phyloP scores from a whole-genome alignment of 64 coral and sea anemone genomes.

The Montipora foliosa region DNA sequence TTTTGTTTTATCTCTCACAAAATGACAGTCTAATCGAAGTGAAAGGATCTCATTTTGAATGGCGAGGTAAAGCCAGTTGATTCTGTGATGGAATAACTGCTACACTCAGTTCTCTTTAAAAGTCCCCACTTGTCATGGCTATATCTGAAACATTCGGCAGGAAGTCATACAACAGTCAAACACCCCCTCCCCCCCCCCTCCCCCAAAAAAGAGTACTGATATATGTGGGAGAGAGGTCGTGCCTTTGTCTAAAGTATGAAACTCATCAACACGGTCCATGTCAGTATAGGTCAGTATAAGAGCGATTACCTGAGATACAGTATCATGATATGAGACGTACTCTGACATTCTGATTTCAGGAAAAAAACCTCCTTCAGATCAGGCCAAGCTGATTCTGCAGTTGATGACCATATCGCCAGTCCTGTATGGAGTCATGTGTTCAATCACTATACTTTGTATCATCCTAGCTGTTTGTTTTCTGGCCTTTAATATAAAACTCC shows the following conservation, averaged over 20 bases:
- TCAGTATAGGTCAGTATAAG: too few species aligned
- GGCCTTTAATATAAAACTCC: conserved; percentile 76
- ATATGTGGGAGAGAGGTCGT: too few species aligned
- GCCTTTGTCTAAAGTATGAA: too few species aligned
- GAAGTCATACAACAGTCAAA: too few species aligned
- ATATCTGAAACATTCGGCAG: too few species aligned
- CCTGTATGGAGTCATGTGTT: conserved; percentile 63
- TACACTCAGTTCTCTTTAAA: too few species aligned
- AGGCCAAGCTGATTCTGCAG: conserved; percentile 1
- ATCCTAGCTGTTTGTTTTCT: conserved; percentile 72
- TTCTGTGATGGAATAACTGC: background rate
- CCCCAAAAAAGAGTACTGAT: too few species aligned
- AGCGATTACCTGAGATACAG: too few species aligned
- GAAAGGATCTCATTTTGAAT: conserved; percentile 15
- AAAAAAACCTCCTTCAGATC: conserved; percentile 45
- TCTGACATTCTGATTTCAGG: conserved; percentile 16
- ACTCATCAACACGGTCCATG: too few species aligned
- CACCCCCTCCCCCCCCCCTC: too few species aligned
- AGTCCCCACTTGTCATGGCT: too few species aligned
- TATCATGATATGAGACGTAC: too few species aligned
- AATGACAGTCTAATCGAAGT: conserved; percentile 23
- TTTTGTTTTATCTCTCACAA: conserved; percentile 1
- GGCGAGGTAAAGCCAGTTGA: background rate
- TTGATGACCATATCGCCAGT: conserved; percentile 67
- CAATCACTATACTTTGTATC: conserved; percentile 64